Evolutionary conservation across 2,797 vertebrate species (phyloP).

Genomic region (Tympanoctomys barrerae): DNA sequence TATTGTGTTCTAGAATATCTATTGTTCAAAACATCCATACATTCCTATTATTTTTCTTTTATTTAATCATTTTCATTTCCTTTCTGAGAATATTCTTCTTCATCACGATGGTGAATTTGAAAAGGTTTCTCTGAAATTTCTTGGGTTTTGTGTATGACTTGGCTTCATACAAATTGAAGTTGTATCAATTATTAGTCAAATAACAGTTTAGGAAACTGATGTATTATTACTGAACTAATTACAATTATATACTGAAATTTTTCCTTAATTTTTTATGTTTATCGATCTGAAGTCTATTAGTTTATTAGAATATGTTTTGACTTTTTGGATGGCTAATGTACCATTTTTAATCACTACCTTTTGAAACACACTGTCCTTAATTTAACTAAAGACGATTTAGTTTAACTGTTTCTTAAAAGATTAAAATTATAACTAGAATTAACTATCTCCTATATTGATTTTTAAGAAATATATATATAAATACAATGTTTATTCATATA

Average conservation of each 20-base stretch:
- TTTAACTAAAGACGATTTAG: not conserved
- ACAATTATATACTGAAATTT: not conserved
- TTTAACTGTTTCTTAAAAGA: not conserved
- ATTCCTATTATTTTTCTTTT: not conserved
- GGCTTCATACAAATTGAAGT: not conserved
- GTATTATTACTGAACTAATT: not conserved
- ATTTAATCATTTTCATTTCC: not conserved
- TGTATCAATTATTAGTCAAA: not conserved
- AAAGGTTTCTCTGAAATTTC: not conserved
- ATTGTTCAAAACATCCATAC: not conserved
- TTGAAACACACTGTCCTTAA: not conserved
- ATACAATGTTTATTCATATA: not conserved
- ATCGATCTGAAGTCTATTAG: not conserved
- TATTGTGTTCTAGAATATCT: not conserved
- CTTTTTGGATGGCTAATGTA: not conserved
- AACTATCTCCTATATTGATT: not conserved
- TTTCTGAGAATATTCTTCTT: not conserved
- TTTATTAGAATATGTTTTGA: not conserved
- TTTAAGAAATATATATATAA: not conserved
- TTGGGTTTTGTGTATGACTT: not conserved
- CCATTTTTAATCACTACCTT: not conserved
- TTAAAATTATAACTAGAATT: conserved; percentile 2
- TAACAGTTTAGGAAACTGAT: not conserved
- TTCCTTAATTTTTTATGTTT: not conserved
- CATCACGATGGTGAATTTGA: not conserved